Conservation (phyloP, 2,797 vertebrate genomes). For the Spinibarbus caldwelli region DNA sequence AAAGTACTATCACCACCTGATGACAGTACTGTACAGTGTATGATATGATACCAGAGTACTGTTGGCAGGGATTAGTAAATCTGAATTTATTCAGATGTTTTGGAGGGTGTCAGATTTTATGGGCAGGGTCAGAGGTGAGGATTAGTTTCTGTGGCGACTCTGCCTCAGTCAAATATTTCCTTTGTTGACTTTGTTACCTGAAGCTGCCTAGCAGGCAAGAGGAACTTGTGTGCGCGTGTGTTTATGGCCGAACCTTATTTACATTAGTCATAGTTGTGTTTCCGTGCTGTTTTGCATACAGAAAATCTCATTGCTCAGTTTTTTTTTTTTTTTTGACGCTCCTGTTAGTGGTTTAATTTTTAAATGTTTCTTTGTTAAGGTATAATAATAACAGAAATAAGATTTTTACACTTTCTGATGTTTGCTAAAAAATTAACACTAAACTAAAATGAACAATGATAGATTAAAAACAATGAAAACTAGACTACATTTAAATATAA, state of each 20-base stretch:
- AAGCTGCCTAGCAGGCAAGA: slow-evolving; percentile 38
- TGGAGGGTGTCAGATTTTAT: background rate
- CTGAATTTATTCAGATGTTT: background rate
- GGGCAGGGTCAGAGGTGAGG: slow-evolving; percentile 52
- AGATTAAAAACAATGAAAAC: no score
- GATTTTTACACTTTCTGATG: background rate
- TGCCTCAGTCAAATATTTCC: slow-evolving; percentile 73
- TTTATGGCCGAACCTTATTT: slow-evolving; percentile 39
- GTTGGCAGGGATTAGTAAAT: background rate
- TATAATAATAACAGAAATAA: background rate
- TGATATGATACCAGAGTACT: no score
- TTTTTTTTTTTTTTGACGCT: background rate
- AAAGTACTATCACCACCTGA: no score
- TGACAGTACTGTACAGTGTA: no score
- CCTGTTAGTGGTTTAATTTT: background rate
- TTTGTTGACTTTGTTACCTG: slow-evolving; percentile 62
- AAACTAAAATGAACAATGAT: no score
- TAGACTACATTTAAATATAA: no score
- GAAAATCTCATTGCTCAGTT: slow-evolving; percentile 16
- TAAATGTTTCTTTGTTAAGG: background rate
- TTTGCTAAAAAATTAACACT: background rate
- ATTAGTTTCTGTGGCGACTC: slow-evolving; percentile 70
- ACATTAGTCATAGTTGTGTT: slow-evolving; percentile 33
- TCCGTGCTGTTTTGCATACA: slow-evolving; percentile 42
- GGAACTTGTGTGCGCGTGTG: slow-evolving; percentile 27